phyloP scores from a whole-genome alignment of 2,113 vertebrate genomes.

The Pomatorhinus ruficollis region DNA sequence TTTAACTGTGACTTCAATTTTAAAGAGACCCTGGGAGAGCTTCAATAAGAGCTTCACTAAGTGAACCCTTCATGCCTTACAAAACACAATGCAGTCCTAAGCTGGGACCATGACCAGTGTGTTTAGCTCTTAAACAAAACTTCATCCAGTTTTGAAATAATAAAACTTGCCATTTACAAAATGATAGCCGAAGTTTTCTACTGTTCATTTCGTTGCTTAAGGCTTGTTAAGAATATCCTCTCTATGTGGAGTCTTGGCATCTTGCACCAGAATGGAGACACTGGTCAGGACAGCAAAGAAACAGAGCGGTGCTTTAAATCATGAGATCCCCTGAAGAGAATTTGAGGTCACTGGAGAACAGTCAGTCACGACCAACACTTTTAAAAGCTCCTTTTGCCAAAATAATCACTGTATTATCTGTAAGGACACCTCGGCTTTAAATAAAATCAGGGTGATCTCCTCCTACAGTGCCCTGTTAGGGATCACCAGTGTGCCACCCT shows the following conservation, averaged over 20 bases:
- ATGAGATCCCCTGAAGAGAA: conserved; percentile 28
- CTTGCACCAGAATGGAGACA: background rate
- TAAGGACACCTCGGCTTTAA: conserved; percentile 51
- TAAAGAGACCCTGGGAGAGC: background rate
- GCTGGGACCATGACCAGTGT: background rate
- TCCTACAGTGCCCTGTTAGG: background rate
- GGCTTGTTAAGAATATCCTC: conserved; percentile 40
- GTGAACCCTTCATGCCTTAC: background rate
- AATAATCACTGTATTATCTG: background rate
- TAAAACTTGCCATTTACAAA: background rate
- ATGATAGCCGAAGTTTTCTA: background rate
- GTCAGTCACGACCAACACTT: background rate
- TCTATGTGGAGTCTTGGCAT: conserved; percentile 32
- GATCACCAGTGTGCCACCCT: background rate
- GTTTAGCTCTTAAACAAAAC: conserved; percentile 43
- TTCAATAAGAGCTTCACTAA: background rate
- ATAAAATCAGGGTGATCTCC: background rate
- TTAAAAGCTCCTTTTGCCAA: background rate
- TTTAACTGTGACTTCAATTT: background rate
- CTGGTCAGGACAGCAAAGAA: conserved; percentile 3
- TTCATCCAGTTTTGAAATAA: conserved; percentile 3
- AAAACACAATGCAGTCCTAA: background rate
- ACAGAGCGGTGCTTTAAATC: background rate
- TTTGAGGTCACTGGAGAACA: conserved; percentile 53
- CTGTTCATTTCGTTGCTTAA: conserved; percentile 6